Base-by-base conservation (phyloP, 2,113 vertebrate species). In the Lonchura striata region DNA sequence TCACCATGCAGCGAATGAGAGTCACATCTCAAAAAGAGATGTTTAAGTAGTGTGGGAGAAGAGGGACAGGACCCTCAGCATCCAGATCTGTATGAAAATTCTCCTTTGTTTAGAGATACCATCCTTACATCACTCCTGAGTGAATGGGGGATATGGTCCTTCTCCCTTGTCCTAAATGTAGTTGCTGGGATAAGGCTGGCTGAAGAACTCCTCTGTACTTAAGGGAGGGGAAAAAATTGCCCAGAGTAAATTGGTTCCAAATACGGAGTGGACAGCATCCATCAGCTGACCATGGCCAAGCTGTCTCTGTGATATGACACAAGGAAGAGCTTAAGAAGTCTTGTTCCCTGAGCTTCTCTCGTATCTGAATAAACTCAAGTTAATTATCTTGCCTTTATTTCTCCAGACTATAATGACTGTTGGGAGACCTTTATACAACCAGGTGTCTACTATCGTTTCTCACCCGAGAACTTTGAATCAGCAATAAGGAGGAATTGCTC, bases 361-460 rank as follows among this genome's bases (percentile, higher is more conserved):
- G 6, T 72, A 11, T 82, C n/a, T 69, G 49, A 88, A 59, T 61
- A 76, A 79, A 71, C 70, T 79, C 44, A 63, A 12, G 3, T 60
- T 71, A 69, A 21, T 61, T 15, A 61, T 60, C 11, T 92, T 72
- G 10, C n/a, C 81, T 95, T 35, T 35, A 0, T 94, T 96, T 95
- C 66, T 80, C 82, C 83, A 98, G 97, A 95, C 33, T 94, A 97
- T 9, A 0, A 0, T 0, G 0, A 74, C 72, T 98, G 96, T 71
- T 82, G 75, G 97, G 1, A 44, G 10, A 90, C 6, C 59, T 98
- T 98, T 42, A 49, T 88, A 33, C 81, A 24, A 10, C 4, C 1
- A 82, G 71, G 1, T 13, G 13, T 5, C 33, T 13, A 6, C 65
- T 52, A 14, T 57, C 3, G 31, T 70, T 46, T 35, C n/a, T 93